Conservation (phyloP, 2,113 vertebrate genomes). For the Saccopteryx bilineata region DNA sequence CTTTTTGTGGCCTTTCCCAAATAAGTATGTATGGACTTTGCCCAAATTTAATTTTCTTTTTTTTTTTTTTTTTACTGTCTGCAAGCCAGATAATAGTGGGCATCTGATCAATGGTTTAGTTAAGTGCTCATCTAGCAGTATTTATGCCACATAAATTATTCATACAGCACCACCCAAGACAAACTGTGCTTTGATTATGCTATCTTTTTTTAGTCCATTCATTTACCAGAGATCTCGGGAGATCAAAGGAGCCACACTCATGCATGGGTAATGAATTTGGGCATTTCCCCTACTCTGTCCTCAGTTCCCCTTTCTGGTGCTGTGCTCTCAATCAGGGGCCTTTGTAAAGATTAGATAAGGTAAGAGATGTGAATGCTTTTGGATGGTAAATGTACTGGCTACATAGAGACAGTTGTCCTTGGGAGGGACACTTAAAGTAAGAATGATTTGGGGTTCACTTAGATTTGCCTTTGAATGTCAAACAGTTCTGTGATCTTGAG, state of each 20-base stretch:
- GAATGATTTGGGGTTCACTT: background rate
- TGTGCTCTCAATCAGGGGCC: background rate
- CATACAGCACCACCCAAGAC: conserved; percentile 72
- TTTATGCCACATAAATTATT: conserved; percentile 85
- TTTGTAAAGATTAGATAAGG: conserved; percentile 64
- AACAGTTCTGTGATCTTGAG: background rate
- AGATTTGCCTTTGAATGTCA: background rate
- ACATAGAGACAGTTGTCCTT: background rate
- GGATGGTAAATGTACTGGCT: conserved; percentile 29
- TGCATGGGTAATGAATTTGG: conserved; percentile 68
- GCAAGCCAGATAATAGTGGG: conserved; percentile 78
- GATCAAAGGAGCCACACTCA: conserved; percentile 64
- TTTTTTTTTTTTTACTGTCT: conserved; percentile 76
- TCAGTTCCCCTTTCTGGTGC: background rate
- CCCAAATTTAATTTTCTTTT: conserved; percentile 76
- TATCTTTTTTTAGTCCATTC: conserved; percentile 82
- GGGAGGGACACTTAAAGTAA: background rate
- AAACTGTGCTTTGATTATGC: conserved; percentile 85
- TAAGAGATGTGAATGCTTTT: conserved; percentile 47
- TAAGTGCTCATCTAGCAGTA: conserved; percentile 76
- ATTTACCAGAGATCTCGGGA: conserved; percentile 71
- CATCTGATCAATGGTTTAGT: conserved; percentile 81
- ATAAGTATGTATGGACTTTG: conserved; percentile 63
- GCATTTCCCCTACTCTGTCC: conserved; percentile 12
- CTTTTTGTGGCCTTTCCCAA: conserved; percentile 57